phyloP scores from a whole-genome alignment of 2,113 vertebrate genomes.

The Python bivittatus region DNA sequence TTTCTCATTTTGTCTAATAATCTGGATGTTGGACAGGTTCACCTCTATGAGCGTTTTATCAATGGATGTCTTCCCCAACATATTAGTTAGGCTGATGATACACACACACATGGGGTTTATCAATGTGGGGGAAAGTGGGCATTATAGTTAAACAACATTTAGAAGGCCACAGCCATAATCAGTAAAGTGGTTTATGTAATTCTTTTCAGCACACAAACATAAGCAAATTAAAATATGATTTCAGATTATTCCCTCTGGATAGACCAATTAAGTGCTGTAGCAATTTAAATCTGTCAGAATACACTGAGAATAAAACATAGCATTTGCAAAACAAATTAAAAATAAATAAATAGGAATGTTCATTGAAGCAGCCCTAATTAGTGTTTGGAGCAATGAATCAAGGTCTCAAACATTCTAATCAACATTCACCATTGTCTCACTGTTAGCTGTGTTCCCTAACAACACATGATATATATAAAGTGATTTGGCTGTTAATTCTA shows the following conservation, averaged over 20 bases:
- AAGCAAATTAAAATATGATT: neutral
- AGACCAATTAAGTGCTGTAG: constrained; percentile 2
- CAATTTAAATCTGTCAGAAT: neutral
- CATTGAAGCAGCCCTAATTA: constrained; percentile 8
- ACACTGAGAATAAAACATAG: neutral
- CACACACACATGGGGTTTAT: neutral
- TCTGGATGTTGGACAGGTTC: neutral
- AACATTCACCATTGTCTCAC: neutral
- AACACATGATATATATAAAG: neutral
- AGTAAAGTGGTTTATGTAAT: neutral
- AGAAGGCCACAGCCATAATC: neutral
- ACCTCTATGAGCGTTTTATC: neutral
- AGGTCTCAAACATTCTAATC: constrained; percentile 12
- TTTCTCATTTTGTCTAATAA: neutral
- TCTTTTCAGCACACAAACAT: neutral
- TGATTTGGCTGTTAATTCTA: constrained; percentile 9
- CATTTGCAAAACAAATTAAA: neutral
- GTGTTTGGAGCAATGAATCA: constrained; percentile 19
- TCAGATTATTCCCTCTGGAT: neutral
- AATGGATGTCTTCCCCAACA: neutral
- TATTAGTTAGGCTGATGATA: neutral
- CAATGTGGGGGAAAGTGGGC: neutral
- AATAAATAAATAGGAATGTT: neutral
- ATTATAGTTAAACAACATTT: neutral
- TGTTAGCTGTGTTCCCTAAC: neutral